These are phyloP conservation scores for Sipha flava DNA, from an alignment of 1,140 invertebrate species.

Conservation along the genomic window DNA sequence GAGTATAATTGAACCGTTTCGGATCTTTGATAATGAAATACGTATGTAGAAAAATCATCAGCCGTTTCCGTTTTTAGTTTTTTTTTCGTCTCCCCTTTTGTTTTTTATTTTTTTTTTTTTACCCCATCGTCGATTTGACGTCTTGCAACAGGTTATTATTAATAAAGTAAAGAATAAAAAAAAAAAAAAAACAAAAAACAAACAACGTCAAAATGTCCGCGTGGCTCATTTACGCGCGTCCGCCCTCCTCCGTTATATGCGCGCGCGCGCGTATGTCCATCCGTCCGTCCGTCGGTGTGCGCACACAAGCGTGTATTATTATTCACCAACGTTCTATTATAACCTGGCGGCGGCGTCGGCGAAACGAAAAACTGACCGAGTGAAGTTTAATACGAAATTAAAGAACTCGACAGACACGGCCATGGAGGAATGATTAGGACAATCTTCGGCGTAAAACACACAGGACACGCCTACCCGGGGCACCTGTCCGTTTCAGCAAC, in stretches of 20 bases:
- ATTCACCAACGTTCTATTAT: neutral
- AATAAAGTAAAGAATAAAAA: no score
- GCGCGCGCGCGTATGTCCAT: neutral
- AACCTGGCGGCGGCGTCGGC: neutral
- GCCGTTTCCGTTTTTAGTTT: neutral
- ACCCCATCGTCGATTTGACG: neutral
- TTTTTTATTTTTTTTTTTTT: neutral
- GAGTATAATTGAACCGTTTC: neutral
- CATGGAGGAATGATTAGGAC: neutral
- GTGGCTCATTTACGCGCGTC: neutral
- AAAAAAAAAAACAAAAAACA: neutral
- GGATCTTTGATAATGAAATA: neutral
- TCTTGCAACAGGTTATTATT: slow-evolving; percentile 4
- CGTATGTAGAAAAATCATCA: neutral
- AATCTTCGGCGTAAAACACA: neutral
- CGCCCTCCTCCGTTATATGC: neutral
- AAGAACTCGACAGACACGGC: neutral
- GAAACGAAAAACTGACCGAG: neutral
- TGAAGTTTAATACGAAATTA: neutral
- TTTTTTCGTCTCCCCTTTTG: neutral
- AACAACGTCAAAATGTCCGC: slow-evolving; percentile 7
- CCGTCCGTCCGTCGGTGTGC: neutral
- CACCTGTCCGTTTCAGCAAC: slow-evolving; percentile 2
- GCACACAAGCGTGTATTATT: neutral
- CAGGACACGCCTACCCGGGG: neutral